Evolutionary conservation across 1,140 invertebrate genomes (phyloP).

Genomic region (Meloidogyne hapla): DNA sequence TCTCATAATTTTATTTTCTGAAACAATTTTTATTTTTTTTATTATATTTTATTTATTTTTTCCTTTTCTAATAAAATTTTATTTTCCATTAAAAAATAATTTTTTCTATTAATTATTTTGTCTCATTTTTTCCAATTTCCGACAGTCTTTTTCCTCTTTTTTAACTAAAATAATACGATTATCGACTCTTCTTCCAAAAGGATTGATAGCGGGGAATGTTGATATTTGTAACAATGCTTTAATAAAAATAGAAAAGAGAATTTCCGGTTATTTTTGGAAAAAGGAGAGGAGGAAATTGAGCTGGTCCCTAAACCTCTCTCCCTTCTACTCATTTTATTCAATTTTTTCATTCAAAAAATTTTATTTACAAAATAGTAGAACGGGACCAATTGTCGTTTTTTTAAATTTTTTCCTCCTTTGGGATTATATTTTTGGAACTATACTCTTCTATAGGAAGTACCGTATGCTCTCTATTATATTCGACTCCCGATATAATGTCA

Average conservation of each 20-base stretch:
- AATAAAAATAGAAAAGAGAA: neutral
- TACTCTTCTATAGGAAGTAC: no score
- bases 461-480: no score
- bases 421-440: no score
- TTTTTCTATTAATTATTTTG: neutral
- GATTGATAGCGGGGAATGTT: slow-evolving; percentile 1
- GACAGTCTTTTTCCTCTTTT: neutral
- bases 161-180: slow-evolving; percentile 1
- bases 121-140: neutral
- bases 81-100: neutral
- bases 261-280: slow-evolving; percentile 5
- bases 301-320: neutral
- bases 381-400: neutral
- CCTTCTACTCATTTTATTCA: neutral
- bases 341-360: neutral
- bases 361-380: neutral
- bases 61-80: no score
- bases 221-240: neutral
- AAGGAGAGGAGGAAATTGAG: neutral
- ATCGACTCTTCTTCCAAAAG: slow-evolving; percentile 4
- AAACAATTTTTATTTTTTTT: no score
- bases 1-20: no score
- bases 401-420: no score
- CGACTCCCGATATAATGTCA: no score
- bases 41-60: no score